Evolutionary conservation across 2,113 vertebrate species (phyloP).

Genomic region (Grammomys dolichurus): DNA sequence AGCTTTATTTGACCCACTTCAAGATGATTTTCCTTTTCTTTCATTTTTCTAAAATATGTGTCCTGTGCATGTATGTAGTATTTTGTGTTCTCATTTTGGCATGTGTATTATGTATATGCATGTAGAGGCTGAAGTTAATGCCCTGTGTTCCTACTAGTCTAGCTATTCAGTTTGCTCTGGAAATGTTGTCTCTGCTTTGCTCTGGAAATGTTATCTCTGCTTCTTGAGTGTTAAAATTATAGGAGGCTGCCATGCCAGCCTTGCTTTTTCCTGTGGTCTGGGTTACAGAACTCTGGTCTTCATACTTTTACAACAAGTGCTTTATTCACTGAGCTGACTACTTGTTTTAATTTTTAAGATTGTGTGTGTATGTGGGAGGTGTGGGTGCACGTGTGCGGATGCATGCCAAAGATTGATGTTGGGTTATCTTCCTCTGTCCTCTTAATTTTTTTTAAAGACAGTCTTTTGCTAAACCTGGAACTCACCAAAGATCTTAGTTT

Average conservation of each 20-base stretch:
- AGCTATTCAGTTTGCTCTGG: neutral
- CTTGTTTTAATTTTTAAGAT: neutral
- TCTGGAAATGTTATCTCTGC: neutral
- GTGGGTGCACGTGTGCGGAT: too few species aligned
- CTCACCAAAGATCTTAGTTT: neutral
- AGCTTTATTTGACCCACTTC: conserved; percentile 92
- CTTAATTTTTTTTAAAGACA: neutral
- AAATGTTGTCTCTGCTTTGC: neutral
- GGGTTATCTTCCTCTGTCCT: neutral
- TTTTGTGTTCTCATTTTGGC: neutral
- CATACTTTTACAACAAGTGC: neutral
- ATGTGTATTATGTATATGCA: neutral
- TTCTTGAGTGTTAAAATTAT: neutral
- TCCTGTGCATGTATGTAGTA: neutral
- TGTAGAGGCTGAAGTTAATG: neutral
- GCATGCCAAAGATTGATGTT: neutral
- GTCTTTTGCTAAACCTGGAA: neutral
- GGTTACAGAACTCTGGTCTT: neutral
- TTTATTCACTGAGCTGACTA: neutral
- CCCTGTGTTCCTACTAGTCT: neutral
- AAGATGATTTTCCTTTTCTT: conserved; percentile 76
- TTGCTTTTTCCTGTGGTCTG: neutral
- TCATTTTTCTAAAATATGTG: neutral
- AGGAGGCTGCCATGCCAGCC: neutral
- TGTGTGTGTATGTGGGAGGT: neutral